These are phyloP conservation scores for Megaptera novaeangliae DNA, from an alignment of 2,113 vertebrate genomes.

Conservation along the genomic window DNA sequence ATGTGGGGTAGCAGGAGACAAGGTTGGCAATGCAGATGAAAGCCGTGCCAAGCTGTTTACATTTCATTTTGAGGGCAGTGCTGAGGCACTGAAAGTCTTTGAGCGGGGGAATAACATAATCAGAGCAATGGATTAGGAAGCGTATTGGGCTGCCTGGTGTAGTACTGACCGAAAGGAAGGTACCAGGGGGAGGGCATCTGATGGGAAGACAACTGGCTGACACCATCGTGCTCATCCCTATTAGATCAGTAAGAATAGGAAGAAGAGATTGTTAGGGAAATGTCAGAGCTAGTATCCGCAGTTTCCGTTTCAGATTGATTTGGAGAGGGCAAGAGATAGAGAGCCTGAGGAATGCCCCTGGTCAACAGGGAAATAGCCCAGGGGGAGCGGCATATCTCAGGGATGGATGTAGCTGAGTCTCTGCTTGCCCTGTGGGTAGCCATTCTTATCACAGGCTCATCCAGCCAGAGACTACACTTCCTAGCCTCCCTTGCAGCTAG, in stretches of 20 bases:
- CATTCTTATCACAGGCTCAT: not conserved
- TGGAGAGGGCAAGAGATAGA: not conserved
- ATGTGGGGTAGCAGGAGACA: too few species aligned
- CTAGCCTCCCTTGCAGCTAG: not conserved
- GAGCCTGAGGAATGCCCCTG: not conserved
- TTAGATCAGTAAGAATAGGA: not conserved
- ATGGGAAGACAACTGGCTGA: not conserved
- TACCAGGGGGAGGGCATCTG: too few species aligned
- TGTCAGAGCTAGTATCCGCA: not conserved
- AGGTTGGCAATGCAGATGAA: not conserved
- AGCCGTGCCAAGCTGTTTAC: not conserved
- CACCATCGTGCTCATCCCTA: not conserved
- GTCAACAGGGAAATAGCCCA: not conserved
- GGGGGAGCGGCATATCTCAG: not conserved
- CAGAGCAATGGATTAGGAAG: not conserved
- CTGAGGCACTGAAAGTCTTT: accelerated
- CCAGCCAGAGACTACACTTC: not conserved
- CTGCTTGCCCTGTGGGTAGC: not conserved
- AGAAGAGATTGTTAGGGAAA: not conserved
- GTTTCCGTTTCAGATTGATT: not conserved
- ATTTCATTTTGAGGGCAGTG: not conserved
- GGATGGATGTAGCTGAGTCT: accelerated
- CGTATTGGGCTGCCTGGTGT: accelerated
- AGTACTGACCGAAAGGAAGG: not conserved
- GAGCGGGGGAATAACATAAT: too few species aligned